Evolutionary conservation across 2,797 vertebrate genomes (phyloP).

Genomic region (Peromyscus melanophrys): DNA sequence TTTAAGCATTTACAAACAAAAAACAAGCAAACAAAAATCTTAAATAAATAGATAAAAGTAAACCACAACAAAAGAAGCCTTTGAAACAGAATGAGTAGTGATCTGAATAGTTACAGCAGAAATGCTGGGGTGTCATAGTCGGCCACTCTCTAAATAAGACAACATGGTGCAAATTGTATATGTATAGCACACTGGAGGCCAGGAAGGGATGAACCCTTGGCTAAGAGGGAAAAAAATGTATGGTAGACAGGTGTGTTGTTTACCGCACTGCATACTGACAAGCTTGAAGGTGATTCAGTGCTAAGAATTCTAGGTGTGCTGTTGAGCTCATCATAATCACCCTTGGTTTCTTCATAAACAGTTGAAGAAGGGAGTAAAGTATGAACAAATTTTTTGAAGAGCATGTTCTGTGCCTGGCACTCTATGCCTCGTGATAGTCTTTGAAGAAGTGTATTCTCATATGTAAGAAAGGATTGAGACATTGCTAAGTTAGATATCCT

Average conservation of each 20-base stretch:
- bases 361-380: slow-evolving; percentile 2
- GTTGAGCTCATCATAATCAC: neutral
- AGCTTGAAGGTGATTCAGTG: neutral
- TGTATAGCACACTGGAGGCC: too few species aligned
- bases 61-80: neutral
- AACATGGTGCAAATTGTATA: neutral
- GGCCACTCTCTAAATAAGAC: neutral
- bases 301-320: neutral
- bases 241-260: neutral
- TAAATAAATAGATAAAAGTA: neutral
- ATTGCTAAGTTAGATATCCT: slow-evolving; percentile 8
- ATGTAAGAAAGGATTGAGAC: neutral
- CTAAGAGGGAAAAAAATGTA: neutral
- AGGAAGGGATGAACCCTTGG: neutral
- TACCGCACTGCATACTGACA: neutral
- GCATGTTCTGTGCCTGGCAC: neutral
- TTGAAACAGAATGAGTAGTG: neutral
- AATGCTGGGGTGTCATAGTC: neutral
- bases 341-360: neutral
- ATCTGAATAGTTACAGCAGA: slow-evolving; percentile 15
- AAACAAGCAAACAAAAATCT: neutral
- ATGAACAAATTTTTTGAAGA: neutral
- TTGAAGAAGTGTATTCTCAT: neutral
- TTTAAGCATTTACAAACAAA: neutral
- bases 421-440: neutral